Evolutionary conservation across 2,888 invertebrate genomes (phyloP).

Genomic region (Cataglyphis altisquamis): DNA sequence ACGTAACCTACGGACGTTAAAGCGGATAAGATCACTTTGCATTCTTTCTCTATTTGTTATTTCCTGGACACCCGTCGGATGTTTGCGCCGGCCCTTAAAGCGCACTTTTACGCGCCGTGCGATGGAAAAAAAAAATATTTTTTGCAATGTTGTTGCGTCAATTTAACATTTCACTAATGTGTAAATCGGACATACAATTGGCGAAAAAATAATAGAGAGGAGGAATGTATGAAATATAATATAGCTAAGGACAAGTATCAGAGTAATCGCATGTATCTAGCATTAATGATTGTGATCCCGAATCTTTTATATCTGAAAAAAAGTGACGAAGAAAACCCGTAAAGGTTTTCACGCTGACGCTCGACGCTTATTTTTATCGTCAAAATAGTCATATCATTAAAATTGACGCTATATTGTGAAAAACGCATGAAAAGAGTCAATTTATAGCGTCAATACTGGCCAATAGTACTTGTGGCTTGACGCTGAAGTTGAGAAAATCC

Average conservation of each 20-base stretch:
- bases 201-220: neutral
- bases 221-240: constrained; percentile 1
- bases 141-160: neutral
- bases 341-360: too few relatives aligned
- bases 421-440: too few relatives aligned
- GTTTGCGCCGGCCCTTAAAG: constrained; percentile 66
- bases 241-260: neutral
- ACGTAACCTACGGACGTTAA: constrained; percentile 82
- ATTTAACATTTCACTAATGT: neutral
- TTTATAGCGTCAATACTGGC: too few relatives aligned
- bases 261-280: neutral
- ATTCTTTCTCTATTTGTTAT: constrained; percentile 68
- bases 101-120: constrained; percentile 8
- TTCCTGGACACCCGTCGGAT: constrained; percentile 57
- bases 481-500: too few relatives aligned
- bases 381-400: too few relatives aligned
- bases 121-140: neutral
- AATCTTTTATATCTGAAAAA: neutral
- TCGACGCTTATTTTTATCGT: too few relatives aligned
- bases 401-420: too few relatives aligned
- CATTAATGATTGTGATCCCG: neutral
- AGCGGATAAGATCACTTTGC: constrained; percentile 83
- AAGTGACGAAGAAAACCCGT: too few relatives aligned
- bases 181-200: neutral
- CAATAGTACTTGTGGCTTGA: too few relatives aligned